Conservation (phyloP, 2,113 vertebrate species). For the Neopipo cinnamomea region DNA sequence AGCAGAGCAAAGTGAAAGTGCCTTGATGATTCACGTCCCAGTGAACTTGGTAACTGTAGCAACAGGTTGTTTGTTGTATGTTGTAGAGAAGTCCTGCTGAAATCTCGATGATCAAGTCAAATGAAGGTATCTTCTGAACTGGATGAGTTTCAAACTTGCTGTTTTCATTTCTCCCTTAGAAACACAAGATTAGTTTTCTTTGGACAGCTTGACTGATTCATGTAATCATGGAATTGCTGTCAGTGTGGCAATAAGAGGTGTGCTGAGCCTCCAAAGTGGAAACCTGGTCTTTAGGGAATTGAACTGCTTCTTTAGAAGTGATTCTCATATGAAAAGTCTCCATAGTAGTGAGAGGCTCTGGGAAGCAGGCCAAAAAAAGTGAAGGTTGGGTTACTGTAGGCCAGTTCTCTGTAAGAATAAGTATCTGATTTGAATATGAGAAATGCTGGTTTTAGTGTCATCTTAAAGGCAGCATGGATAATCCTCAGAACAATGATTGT, state of each 20-base stretch:
- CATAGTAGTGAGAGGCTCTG: background rate
- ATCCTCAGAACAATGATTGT: background rate
- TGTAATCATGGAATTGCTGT: background rate
- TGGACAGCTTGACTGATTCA: background rate
- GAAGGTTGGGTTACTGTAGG: background rate
- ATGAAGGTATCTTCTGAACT: background rate
- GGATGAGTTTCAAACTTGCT: background rate
- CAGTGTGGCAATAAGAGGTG: background rate
- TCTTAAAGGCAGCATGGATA: background rate
- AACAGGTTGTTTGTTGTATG: background rate
- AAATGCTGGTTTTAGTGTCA: background rate
- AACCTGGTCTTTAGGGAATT: background rate
- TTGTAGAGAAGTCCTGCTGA: background rate
- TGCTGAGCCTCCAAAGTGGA: background rate
- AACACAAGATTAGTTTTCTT: background rate
- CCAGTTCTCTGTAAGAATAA: background rate
- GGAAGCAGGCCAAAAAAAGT: background rate
- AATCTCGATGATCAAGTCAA: background rate
- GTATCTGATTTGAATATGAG: background rate
- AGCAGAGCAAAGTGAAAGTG: slow-evolving; percentile 4
- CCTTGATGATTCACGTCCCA: slow-evolving; percentile 36
- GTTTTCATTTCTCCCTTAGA: background rate
- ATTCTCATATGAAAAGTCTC: background rate
- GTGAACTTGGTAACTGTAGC: slow-evolving; percentile 35
- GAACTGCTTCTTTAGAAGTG: background rate